Evolutionary conservation across 2,113 vertebrate genomes (phyloP), one percentile per base, ranked within the genome.

Genomic region (Salvelinus sp.): DNA sequence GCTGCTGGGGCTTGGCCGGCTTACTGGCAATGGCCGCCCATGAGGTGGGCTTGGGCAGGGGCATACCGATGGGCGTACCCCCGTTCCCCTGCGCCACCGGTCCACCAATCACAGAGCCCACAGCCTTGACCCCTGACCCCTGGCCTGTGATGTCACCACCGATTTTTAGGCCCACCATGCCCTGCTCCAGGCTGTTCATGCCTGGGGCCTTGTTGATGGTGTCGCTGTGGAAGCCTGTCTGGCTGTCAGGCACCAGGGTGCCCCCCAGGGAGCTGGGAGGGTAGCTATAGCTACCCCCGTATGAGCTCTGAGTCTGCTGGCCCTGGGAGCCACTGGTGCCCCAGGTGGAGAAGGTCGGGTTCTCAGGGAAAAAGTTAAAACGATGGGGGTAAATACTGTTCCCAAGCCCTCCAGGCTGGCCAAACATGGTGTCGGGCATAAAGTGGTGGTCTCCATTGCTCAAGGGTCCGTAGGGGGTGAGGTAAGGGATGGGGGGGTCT

Each of bases 11-110:
- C 77, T 97, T 97, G 5, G 97, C 96, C 0, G 97, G 97, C 72
- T 97, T 98, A 88, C 96, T 97, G 81, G 97, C 97, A 57, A 98
- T 97, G 85, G 97, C 95, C 10, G 96, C 97, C 96, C 97, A 98
- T 2, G 96, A 98, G 27, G 96, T 95, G 73, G 96, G 94, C 87
- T 97, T 98, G 4, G 96, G 94, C 20, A 94, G 95, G 4, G 95
- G 95, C 93, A 97, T 91, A 76, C 89, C 96, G 20, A 96, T 93
- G 20, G 92, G 93, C 10, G 95, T 91, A 72, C 95, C 95, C 30
- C 95, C 93, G 0, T 92, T 96, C 60, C 96, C 50, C 95, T 22
- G 96, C 38, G 2, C 92, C 63, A 94, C 88, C 90, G 93, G 93
- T 22, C 95, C 97, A 79, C 93, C 96, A 33, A 95, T 96, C 27